phyloP scores from a whole-genome alignment of 2,888 invertebrate genomes.

The Caenorhabditis sp. region DNA sequence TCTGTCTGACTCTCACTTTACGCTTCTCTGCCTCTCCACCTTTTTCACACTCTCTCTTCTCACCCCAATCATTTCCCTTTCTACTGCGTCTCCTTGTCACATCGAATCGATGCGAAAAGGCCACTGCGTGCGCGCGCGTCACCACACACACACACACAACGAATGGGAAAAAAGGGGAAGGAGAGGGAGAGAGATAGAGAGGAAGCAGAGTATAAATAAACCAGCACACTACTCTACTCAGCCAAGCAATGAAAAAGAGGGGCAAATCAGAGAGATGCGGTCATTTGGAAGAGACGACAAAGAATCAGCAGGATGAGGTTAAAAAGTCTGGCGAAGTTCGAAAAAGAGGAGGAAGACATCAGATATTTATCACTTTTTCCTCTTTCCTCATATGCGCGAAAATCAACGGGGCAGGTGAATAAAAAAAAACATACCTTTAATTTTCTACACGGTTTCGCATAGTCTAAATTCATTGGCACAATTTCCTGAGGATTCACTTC shows the following conservation, averaged over 20 bases:
- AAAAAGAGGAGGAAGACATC: too few relatives aligned
- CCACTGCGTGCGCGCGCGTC: conserved; percentile 10
- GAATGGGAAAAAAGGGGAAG: background rate
- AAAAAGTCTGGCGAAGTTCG: too few relatives aligned
- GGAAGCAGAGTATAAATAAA: background rate
- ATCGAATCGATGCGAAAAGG: conserved; percentile 25
- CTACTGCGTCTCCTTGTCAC: conserved; percentile 8
- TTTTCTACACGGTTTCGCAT: conserved; percentile 25
- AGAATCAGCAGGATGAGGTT: too few relatives aligned
- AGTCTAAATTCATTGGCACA: conserved; percentile 28
- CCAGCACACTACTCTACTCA: background rate
- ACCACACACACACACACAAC: background rate
- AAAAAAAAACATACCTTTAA: conserved; percentile 30
- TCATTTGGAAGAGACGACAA: too few relatives aligned
- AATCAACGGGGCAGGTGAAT: background rate
- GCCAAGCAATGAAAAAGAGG: too few relatives aligned
- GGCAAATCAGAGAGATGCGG: too few relatives aligned
- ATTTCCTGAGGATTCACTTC: background rate
- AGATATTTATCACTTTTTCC: too few relatives aligned
- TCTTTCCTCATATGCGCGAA: too few relatives aligned
- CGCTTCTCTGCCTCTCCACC: conserved; percentile 14
- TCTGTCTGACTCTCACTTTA: conserved; percentile 8
- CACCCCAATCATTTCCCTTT: too few relatives aligned
- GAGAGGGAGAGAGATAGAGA: background rate
- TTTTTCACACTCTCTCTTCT: conserved; percentile 19